Conservation (phyloP, 2,797 vertebrate species). For the Premnoplex brunnescens region DNA sequence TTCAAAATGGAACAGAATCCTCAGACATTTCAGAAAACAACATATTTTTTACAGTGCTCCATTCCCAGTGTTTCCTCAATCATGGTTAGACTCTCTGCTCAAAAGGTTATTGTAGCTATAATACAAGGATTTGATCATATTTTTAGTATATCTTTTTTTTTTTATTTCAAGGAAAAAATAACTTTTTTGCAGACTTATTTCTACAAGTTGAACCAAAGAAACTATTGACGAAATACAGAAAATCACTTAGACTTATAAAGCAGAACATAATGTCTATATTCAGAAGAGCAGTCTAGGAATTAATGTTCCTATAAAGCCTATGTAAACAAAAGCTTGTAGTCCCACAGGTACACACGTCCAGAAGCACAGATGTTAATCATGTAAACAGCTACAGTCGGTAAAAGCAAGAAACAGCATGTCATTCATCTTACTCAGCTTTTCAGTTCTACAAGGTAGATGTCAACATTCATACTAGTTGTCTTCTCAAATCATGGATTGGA, state of each 20-base stretch:
- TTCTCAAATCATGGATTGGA: not conserved
- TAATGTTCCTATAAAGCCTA: not conserved
- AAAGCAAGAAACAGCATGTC: not conserved
- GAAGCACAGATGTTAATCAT: not conserved
- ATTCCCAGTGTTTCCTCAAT: not conserved
- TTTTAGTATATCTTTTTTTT: not conserved
- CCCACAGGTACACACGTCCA: not conserved
- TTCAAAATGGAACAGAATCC: slow-evolving; percentile 6
- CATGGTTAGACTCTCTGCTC: not conserved
- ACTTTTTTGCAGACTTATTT: not conserved
- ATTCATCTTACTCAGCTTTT: not conserved
- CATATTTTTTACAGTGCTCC: not conserved
- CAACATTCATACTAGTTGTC: not conserved
- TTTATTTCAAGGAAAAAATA: not conserved
- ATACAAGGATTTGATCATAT: not conserved
- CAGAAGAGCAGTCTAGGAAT: not conserved
- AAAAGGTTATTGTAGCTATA: not conserved
- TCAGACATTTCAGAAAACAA: not conserved
- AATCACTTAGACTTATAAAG: not conserved
- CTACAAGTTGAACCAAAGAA: not conserved
- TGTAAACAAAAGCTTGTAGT: not conserved
- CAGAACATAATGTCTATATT: not conserved
- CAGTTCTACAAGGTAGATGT: not conserved
- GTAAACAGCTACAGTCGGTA: not conserved
- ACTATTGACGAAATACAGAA: not conserved